Conservation (phyloP, 35 echinoderm and acorn worm species). For the Patiria miniata region DNA sequence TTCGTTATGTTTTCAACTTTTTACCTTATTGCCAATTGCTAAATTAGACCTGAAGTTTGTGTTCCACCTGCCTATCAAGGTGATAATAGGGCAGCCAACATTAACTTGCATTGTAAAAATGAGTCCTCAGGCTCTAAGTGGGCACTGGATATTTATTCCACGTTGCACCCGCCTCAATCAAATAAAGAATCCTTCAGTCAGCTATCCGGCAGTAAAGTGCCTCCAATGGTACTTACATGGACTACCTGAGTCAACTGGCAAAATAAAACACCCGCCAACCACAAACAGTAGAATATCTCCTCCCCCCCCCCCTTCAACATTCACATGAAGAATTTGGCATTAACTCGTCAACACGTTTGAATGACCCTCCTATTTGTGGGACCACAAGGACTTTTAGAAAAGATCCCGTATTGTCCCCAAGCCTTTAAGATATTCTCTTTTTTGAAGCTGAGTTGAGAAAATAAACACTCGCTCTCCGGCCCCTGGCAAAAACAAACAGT, state of each 20-base stretch:
- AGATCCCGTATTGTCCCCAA: background rate
- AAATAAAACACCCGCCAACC: background rate
- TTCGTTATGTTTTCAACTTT: too few relatives aligned
- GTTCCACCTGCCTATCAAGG: too few relatives aligned
- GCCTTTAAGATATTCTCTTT: constrained; percentile 26
- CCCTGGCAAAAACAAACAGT: constrained; percentile 9
- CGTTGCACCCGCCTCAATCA: too few relatives aligned
- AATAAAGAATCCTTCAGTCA: background rate
- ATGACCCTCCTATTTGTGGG: constrained; percentile 25
- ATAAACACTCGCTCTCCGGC: constrained; percentile 2
- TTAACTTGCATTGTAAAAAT: too few relatives aligned
- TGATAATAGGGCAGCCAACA: too few relatives aligned
- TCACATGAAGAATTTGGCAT: constrained; percentile 11
- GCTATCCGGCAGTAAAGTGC: background rate
- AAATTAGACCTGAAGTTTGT: too few relatives aligned
- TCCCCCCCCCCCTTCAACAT: background rate
- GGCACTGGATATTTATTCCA: too few relatives aligned
- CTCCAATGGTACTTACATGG: background rate
- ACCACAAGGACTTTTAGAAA: constrained; percentile 1
- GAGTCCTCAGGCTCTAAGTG: too few relatives aligned
- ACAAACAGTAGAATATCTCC: background rate
- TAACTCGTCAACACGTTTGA: constrained; percentile 14
- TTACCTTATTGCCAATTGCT: too few relatives aligned
- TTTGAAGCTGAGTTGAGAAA: constrained; percentile 13
- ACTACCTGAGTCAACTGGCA: background rate